Evolutionary conservation across 2,113 vertebrate species (phyloP), one percentile per base, ranked within the genome.

Genomic region (Puffinus mauretanicus): DNA sequence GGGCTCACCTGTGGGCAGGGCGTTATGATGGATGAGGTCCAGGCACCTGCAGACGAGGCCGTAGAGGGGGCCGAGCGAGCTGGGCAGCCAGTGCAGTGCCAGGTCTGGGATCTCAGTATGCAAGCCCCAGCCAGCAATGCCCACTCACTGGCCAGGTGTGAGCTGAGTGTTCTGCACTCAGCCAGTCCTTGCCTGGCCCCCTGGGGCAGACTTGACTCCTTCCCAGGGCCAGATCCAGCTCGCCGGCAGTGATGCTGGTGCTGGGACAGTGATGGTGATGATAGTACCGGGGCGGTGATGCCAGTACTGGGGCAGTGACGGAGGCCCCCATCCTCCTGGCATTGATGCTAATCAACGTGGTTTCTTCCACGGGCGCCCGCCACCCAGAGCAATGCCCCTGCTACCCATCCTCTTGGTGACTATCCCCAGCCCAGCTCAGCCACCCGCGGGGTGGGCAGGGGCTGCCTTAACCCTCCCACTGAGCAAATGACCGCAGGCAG

Each of bases 1-100:
- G 66, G 36, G 62, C 97, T 98, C 90, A 98, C 98, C 98, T 49
- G 97, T 49, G 97, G 98, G 98, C 66, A 98, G 97, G 16, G 97
- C 11, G 93, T 66, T 98, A 98, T 30, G 96, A 98, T 98, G 98
- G 62, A 98, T 97, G 29, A 96, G 81, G 3, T 98, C 97, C 54
- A 98, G 97, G 94, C 97, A 98, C 65, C 57, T 42, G 9, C 80
- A 96, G 62, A 98, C 97, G 6, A 98, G 91, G 24, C 95, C 17
- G 1, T 98, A 98, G 54, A 98, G 97, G 4, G 97, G 95, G 54
- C 97, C 96, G 46, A 98, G 90, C 5, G 95, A 51, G 19, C 98
- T 97, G 2, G 95, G 96, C 3, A 96, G 40, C 3, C 94, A 95
- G 51, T 69, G 93, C 54, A 88, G 90, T 6, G 97, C 95, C 4